Conservation (phyloP, 1,140 invertebrate genomes). For the Leptoteleia sp. region DNA sequence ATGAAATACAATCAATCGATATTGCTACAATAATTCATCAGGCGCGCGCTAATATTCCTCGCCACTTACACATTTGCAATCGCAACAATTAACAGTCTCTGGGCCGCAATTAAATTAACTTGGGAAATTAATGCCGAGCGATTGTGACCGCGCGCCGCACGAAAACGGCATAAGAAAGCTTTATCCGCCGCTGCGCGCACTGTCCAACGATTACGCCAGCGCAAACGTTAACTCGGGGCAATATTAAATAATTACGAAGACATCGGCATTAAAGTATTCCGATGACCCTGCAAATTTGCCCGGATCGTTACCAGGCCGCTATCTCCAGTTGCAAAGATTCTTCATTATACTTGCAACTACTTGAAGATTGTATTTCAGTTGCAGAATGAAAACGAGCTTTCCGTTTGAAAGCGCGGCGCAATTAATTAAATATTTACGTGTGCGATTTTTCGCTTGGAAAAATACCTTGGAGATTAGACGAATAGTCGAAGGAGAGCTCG, state of each 20-base stretch:
- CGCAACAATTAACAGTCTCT: background rate
- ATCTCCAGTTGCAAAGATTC: no score
- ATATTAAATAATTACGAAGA: background rate
- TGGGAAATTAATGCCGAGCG: background rate
- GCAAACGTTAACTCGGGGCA: background rate
- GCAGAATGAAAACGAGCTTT: no score
- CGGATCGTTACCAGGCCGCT: no score
- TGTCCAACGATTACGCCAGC: background rate
- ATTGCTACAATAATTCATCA: conserved; percentile 9
- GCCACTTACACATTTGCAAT: conserved; percentile 2
- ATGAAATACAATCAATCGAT: conserved; percentile 3
- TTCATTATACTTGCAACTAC: no score
- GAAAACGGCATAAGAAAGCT: conserved; percentile 3
- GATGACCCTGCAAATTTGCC: no score
- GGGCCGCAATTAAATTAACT: conserved; percentile 6
- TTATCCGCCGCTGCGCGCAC: background rate
- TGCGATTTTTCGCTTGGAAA: no score
- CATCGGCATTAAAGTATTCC: conserved; percentile 1
- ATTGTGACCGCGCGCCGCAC: background rate
- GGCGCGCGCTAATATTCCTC: background rate
- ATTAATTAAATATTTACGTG: no score
- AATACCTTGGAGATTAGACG: no score
- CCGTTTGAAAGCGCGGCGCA: no score
- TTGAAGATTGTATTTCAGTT: no score
- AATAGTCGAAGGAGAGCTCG: no score